These are phyloP conservation scores for Mythimna impura DNA, from an alignment of 2,888 invertebrate species.

Conservation along the genomic window DNA sequence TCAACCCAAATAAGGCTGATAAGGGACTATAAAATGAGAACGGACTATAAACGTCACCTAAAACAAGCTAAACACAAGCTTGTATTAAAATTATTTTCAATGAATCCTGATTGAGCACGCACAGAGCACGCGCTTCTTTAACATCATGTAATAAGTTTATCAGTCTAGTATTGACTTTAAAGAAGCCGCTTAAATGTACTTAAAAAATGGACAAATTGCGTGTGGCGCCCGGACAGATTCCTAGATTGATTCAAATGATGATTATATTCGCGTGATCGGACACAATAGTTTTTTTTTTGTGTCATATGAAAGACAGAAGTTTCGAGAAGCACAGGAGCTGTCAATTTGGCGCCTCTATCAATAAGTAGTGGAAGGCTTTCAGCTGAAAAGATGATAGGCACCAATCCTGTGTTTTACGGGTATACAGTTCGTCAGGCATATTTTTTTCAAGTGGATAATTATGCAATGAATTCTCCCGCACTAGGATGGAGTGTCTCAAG, in stretches of 20 bases:
- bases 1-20: no score
- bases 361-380: not conserved
- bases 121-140: no score
- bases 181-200: constrained; percentile 8
- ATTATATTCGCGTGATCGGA: constrained; percentile 16
- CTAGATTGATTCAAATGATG: constrained; percentile 18
- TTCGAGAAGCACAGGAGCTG: not conserved
- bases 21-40: no score
- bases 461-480: no score
- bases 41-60: no score
- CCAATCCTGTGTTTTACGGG: no score
- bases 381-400: not conserved
- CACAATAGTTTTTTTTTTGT: constrained; percentile 1
- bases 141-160: not conserved
- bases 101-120: not conserved
- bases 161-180: not conserved
- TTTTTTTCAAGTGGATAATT: no score
- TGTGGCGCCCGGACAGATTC: constrained; percentile 21
- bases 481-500: no score
- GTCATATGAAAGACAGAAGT: not conserved
- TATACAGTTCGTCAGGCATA: no score
- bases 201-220: constrained; percentile 15
- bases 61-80: no score
- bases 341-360: not conserved
- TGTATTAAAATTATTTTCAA: not conserved